Base-by-base conservation (phyloP, 1,140 invertebrate species). In the Bombus balteatus region DNA sequence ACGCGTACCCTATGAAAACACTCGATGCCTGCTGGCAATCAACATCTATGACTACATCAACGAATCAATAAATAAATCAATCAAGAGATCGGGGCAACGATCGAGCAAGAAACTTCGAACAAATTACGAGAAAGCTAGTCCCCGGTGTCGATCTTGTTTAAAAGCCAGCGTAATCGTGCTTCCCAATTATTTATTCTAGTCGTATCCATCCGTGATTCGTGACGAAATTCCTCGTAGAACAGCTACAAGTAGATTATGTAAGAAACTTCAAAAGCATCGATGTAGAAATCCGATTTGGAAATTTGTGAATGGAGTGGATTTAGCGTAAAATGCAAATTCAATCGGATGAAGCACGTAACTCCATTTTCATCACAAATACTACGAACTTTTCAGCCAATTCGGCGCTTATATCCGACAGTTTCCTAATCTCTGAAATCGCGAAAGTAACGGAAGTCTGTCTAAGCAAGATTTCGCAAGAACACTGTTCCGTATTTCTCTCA, bases 31-130 rank as follows among this genome's bases (percentile, higher is more conserved):
- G 28, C 62, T 57, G 57, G 75, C 75, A 62, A 77, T 77, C 75
- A 41, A 59, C 57, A 37, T 59, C 25, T 62, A 43, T n/a, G 75
- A 59, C 59, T 62, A 59, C 15, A 62, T 77, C 75, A 41, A 39
- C 57, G 57, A 37, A 77, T 62, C 75, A 2, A 77, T 77, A 77
- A 77, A 77, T 77, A 77, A 77, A 59, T 77, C 57, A 18, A 59
- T 77, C 75, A 22, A 41, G 1, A 9, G 34, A 32, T 32, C 5
- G 47, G 22, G 47, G 47, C 72, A 74, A 74, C 41, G 41, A 77
- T 32, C 53, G 25, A 8, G 25, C 9, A 59, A 59, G 57, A 77
- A 77, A 62, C 53, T 15, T 41, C 5, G 15, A 39, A 59, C 75
- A 77, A 59, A 77, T 77, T 77, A 77, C 53, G 15, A 12, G n/a